phyloP scores from a whole-genome alignment of 1,140 invertebrate genomes.

The Drosophila lacteicornis region DNA sequence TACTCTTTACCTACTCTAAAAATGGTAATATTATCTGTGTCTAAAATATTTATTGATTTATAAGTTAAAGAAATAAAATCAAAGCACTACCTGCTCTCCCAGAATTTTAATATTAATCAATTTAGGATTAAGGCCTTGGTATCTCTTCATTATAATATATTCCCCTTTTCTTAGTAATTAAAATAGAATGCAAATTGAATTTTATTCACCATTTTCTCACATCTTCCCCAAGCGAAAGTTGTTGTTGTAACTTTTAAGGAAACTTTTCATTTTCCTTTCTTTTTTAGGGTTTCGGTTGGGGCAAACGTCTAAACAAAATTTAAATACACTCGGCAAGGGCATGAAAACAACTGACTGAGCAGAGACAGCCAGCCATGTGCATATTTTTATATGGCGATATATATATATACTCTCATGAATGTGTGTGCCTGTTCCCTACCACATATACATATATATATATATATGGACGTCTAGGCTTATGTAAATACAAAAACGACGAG shows the following conservation, averaged over 20 bases:
- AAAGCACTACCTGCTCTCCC: too few relatives aligned
- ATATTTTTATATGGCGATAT: slow-evolving; percentile 43
- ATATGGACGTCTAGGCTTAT: slow-evolving; percentile 57
- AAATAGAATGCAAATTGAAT: slow-evolving; percentile 7
- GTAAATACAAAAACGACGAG: slow-evolving; percentile 69
- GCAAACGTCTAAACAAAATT: slow-evolving; percentile 28
- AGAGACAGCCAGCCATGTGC: slow-evolving; percentile 54
- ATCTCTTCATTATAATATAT: not conserved
- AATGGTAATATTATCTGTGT: too few relatives aligned
- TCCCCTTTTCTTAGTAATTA: not conserved
- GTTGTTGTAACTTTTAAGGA: slow-evolving; percentile 4
- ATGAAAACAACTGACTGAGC: slow-evolving; percentile 47
- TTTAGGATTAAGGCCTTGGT: not conserved
- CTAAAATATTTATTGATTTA: too few relatives aligned
- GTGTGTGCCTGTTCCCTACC: slow-evolving; percentile 27
- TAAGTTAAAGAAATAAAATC: too few relatives aligned
- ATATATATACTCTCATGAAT: slow-evolving; percentile 32
- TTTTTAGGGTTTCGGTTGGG: not conserved
- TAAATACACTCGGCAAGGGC: slow-evolving; percentile 35
- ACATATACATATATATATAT: not conserved
- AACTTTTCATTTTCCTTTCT: slow-evolving; percentile 9
- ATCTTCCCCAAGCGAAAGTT: slow-evolving; percentile 3
- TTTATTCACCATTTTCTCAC: slow-evolving; percentile 9
- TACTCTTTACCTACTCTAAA: too few relatives aligned
- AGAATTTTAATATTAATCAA: not conserved